Percentiles rank a stretch among this genome's conserved stretches.
Conservation (phyloP, 2,113 vertebrate genomes). For the Erythrocercus mccallii region DNA sequence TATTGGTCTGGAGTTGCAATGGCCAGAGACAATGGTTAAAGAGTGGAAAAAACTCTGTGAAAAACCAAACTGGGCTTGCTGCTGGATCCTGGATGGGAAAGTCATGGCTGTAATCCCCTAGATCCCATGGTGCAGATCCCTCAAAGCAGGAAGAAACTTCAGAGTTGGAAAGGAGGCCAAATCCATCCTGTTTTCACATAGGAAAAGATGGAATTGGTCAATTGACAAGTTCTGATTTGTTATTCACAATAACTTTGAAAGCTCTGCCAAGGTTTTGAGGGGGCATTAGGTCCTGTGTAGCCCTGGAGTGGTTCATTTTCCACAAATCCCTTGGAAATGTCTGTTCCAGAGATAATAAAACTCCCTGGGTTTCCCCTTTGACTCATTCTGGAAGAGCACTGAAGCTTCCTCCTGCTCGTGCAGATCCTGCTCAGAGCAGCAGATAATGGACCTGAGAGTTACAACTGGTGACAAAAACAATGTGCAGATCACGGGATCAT, state of each 20-base stretch:
- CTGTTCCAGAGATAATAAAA: conserved; percentile 16
- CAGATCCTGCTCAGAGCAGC: background rate
- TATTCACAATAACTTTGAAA: background rate
- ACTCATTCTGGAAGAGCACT: conserved; percentile 1
- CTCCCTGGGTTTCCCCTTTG: conserved; percentile 44
- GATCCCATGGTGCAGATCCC: fast-evolving
- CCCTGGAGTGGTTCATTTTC: background rate
- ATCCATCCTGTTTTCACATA: background rate
- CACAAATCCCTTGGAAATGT: background rate
- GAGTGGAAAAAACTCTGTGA: background rate
- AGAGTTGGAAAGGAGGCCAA: background rate
- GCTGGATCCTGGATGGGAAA: background rate
- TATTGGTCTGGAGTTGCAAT: background rate
- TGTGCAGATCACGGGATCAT: conserved; percentile 25
- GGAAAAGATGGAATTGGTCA: background rate
- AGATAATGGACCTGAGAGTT: background rate
- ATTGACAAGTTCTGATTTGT: fast-evolving
- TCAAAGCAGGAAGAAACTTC: background rate
- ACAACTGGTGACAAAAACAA: background rate
- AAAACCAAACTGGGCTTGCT: background rate
- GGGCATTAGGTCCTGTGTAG: background rate
- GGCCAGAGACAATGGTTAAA: background rate
- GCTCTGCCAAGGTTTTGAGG: background rate
- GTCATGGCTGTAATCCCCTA: fast-evolving
- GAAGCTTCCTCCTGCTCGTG: background rate